phyloP scores from a whole-genome alignment of 2,797 vertebrate species.

The Pangasius djambal region DNA sequence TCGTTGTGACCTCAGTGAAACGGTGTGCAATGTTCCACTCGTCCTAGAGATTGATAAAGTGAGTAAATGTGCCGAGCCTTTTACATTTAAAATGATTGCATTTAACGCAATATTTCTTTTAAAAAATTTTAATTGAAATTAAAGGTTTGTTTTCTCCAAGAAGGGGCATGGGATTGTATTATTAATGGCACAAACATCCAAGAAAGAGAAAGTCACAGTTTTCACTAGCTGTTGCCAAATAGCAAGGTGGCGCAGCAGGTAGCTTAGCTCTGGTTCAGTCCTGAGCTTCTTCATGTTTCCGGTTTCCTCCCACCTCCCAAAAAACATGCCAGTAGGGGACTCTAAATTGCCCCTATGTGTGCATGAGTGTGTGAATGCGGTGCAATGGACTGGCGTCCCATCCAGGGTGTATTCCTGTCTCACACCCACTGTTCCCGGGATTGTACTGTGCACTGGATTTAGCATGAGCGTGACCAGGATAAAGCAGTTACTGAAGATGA shows the following conservation, averaged over 20 bases:
- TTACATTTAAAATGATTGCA: not conserved
- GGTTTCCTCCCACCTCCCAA: not conserved
- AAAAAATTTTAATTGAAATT: not conserved
- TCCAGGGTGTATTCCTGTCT: not conserved
- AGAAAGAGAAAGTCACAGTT: not conserved
- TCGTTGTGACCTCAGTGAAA: not conserved
- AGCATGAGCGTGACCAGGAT: not conserved
- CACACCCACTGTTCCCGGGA: not conserved
- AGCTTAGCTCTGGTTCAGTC: not conserved
- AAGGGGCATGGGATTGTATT: not conserved
- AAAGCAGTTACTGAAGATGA: not conserved
- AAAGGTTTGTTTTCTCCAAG: not conserved
- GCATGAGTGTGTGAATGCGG: not conserved
- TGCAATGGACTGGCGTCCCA: not conserved
- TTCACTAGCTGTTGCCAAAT: not conserved
- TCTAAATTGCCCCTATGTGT: not conserved
- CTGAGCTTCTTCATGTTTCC: not conserved
- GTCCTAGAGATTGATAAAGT: not conserved
- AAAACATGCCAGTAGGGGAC: not conserved
- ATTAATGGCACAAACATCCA: not conserved
- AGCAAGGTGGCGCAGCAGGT: not conserved
- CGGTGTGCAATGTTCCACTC: not conserved
- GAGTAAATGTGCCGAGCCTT: not conserved
- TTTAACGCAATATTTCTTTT: not conserved
- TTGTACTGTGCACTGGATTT: not conserved